phyloP scores from a whole-genome alignment of 2,113 vertebrate genomes.

The Climacteris rufus region DNA sequence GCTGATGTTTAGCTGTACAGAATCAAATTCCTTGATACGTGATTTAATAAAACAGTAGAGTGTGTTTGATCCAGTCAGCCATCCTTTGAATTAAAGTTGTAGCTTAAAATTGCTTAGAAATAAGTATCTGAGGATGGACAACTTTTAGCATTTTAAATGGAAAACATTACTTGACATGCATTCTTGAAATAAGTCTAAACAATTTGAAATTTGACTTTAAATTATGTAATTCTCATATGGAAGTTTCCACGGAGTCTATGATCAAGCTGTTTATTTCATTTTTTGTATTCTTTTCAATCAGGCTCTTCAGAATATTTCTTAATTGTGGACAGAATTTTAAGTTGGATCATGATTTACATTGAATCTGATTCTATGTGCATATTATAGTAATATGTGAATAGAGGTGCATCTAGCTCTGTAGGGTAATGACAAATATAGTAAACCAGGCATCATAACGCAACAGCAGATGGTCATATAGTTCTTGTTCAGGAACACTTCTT shows the following conservation, averaged over 20 bases:
- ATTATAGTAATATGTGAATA: background rate
- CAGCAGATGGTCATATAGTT: background rate
- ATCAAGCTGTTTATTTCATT: background rate
- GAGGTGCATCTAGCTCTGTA: background rate
- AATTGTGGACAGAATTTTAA: background rate
- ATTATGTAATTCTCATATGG: background rate
- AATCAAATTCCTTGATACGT: background rate
- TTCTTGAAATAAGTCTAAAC: background rate
- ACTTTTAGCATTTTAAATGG: background rate
- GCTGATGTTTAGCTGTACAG: conserved; percentile 31
- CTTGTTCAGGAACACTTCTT: background rate
- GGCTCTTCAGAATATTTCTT: background rate
- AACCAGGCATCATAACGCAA: background rate
- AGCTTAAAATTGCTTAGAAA: background rate
- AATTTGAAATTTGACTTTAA: background rate
- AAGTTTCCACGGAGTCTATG: background rate
- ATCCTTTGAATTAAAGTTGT: background rate
- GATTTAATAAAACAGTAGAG: background rate
- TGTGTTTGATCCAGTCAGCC: background rate
- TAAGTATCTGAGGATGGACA: background rate
- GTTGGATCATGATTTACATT: background rate
- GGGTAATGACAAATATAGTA: background rate
- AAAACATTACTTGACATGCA: background rate
- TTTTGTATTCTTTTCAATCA: background rate
- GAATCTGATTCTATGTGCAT: background rate